These are phyloP conservation scores for Enhydra lutris DNA, from an alignment of 2,113 vertebrate genomes.

Conservation along the genomic window DNA sequence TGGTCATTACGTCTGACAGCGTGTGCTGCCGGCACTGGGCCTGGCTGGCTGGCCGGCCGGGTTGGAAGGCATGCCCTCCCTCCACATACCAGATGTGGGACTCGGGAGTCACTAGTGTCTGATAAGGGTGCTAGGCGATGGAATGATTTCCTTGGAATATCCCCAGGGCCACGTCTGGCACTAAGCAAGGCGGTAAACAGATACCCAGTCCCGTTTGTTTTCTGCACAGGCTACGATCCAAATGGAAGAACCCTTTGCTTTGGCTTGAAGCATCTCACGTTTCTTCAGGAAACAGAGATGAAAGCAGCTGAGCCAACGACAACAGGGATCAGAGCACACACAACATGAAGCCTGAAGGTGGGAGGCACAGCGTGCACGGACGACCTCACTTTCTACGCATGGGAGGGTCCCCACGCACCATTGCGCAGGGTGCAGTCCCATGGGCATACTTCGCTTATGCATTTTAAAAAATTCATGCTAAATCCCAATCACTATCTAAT, in stretches of 20 bases:
- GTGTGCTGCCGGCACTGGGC: neutral
- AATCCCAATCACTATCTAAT: neutral
- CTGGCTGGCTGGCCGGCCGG: accelerated
- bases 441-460: neutral
- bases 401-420: neutral
- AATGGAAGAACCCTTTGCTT: neutral
- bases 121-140: neutral
- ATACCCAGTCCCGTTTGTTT: neutral
- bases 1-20: neutral
- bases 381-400: accelerated
- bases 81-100: neutral
- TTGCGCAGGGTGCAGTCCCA: neutral
- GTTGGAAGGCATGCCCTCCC: neutral
- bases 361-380: accelerated
- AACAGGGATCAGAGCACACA: accelerated
- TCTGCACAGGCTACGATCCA: neutral
- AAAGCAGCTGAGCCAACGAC: neutral
- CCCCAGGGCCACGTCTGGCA: neutral
- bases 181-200: neutral
- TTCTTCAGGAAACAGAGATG: neutral
- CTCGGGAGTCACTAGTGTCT: neutral
- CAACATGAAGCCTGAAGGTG: accelerated
- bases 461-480: neutral
- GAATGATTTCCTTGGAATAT: neutral
- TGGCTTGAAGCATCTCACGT: neutral